Base-by-base conservation (phyloP, 1,140 invertebrate genomes). In the Carcinoscorpius rotundicauda region DNA sequence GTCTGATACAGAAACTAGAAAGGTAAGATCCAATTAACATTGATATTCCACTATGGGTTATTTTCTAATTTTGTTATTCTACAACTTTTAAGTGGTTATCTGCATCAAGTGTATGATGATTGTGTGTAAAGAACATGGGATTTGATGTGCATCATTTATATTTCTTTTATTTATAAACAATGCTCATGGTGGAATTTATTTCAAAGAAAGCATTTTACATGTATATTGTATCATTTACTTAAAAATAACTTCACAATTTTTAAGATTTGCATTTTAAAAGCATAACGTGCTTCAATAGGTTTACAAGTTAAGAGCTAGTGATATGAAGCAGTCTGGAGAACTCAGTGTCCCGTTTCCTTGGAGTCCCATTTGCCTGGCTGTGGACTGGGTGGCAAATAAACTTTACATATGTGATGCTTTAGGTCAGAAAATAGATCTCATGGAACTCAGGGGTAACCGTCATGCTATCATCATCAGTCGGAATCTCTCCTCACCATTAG, bases 321-420 rank as follows among this genome's bases (percentile, higher is more conserved):
- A 29, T 2, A 29, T 29, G 29, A 29, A 29, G 51, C 63, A 57
- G 62, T 53, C 8, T 48, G 72, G 56, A 6, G 88, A 89, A 71
- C 88, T 91, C 61, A 82, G 83, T 0, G 77, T 89, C 9, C 85
- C 86, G 0, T 90, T 87, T 5, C 87, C 86, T 1, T 96, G 89
- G 90, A 83, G 87, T 6, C 95, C 93, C 0, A 86, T 88, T 3
- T 86, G 89, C 3, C 76, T 98, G 8, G 93, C 95, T 1, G 86
- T 97, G n/a, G 96, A 99, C 78, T 98, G 95, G 92, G 85, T 98
- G 11, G 89, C 90, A 1, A 87, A 96, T 71, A 98, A 97, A 76
- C 80, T 99, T 4, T 99, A 98, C 76, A 89, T 98, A 6, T 91
- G 91, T 0, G 96, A 99, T 76, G 84, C 87, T 29, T 81, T 94